Base-by-base conservation (phyloP, 2,797 vertebrate genomes). In the Mus minutoides region DNA sequence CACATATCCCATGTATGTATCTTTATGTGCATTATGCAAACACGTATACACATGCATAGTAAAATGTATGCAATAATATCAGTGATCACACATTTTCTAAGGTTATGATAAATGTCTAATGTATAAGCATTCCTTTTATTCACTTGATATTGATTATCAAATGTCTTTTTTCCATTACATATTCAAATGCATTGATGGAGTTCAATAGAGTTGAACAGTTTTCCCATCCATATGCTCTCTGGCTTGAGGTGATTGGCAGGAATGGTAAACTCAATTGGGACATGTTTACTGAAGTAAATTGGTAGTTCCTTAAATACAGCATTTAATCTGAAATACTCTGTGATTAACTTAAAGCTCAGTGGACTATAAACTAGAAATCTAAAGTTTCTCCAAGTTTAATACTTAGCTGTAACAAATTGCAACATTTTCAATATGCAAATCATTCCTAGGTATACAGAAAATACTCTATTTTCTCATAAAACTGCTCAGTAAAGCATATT, bases 341-440 rank as follows among this genome's bases (percentile, higher is more conserved):
- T 96, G 54, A 95, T 97, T 96, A 96, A 90, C 64, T 88, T 90
- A 69, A 97, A 96, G 87, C 76, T 95, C 84, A 96, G 37, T 88
- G 60, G 40, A 92, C 91, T 95, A 91, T 91, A 88, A 97, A 96
- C 64, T 88, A 10, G 62, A 95, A 60, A 85, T 67, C 71, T 93
- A 78, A 88, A 95, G 87, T 88, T 90, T 46, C 76, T 93, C 31
- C 21, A 90, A 93, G 1, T 9, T 49, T 43, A 58, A 62, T 19
- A 94, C 91, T 78, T 78, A 90, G 16, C 29, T 91, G 34, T 58
- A 89, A 84, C 21, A 76, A 22, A 89, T 16, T 46, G 3, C 34
- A 92, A 82, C 49, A 56, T 77, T 96, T 97, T 90, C 60, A 52
- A n/a, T 37, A 54, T 46, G 13, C 54, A 60, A 46, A 82, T 4